A percentile compares a stretch with the other conserved stretches of the same genome.
phyloP scores from a whole-genome alignment of 2,888 invertebrate genomes.

The Campoplex capitator region DNA sequence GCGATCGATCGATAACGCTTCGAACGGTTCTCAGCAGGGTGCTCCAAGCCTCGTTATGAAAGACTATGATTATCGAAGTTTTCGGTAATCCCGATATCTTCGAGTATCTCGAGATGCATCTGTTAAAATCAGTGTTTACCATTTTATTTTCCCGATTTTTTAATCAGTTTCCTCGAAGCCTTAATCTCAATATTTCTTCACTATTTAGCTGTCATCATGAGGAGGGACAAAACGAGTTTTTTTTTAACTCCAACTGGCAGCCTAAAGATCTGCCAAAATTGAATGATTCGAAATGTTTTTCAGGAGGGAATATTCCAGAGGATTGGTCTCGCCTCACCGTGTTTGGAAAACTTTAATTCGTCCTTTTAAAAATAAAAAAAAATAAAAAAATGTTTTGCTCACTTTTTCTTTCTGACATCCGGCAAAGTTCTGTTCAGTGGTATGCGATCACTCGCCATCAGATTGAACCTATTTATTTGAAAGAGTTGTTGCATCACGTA shows the following conservation, averaged over 20 bases:
- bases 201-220: background rate
- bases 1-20: constrained; percentile 96
- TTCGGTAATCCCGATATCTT: constrained; percentile 90
- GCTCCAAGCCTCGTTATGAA: constrained; percentile 99
- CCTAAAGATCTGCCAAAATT: background rate
- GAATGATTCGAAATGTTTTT: background rate
- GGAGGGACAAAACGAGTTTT: background rate
- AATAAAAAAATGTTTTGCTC: constrained; percentile 71
- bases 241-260: background rate
- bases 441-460: constrained; percentile 95
- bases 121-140: constrained; percentile 76
- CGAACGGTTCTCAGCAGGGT: constrained; percentile 97
- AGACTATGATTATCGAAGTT: constrained; percentile 97
- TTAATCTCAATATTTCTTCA: background rate
- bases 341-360: background rate
- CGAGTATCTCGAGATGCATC: constrained; percentile 88
- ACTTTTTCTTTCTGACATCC: constrained; percentile 94
- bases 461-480: constrained; percentile 94
- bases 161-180: background rate
- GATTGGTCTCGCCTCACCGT: background rate
- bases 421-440: constrained; percentile 93
- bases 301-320: background rate
- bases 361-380: background rate
- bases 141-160: background rate
- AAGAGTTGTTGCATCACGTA: constrained; percentile 92